Conservation (phyloP, 2,888 invertebrate genomes). For the Conomelus anceps region DNA sequence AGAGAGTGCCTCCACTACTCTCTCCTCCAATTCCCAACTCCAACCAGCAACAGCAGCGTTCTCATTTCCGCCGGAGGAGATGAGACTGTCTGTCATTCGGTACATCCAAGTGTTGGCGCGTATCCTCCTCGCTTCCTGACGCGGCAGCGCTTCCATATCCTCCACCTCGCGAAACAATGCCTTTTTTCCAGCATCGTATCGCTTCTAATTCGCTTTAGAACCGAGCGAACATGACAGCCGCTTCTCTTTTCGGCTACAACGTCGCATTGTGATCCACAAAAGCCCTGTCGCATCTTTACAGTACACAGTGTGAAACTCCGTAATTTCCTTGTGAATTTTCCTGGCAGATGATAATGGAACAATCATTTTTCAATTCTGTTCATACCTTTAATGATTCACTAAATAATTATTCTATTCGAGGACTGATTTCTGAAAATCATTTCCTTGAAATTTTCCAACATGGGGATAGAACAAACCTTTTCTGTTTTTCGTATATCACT, state of each 20-base stretch:
- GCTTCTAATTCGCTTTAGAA: neutral
- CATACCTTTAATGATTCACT: neutral
- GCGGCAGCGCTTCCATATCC: neutral
- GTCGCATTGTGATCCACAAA: neutral
- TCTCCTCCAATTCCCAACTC: neutral
- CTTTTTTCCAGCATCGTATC: neutral
- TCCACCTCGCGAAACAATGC: neutral
- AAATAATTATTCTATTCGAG: neutral
- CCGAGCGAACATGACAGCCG: neutral
- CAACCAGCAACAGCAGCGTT: no score
- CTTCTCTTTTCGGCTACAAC: no score
- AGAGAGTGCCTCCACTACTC: no score
- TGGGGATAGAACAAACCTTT: no score
- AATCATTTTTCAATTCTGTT: neutral
- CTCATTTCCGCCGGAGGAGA: neutral
- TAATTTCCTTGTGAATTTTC: neutral
- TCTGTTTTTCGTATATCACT: no score
- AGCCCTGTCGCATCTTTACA: neutral
- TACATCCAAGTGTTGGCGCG: neutral
- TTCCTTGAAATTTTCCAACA: no score
- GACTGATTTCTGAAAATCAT: neutral
- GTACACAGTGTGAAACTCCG: neutral
- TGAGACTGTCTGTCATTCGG: neutral
- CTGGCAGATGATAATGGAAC: neutral
- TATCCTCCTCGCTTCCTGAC: neutral